phyloP scores from a whole-genome alignment of 2,888 invertebrate species.

The Zygaena filipendulae region DNA sequence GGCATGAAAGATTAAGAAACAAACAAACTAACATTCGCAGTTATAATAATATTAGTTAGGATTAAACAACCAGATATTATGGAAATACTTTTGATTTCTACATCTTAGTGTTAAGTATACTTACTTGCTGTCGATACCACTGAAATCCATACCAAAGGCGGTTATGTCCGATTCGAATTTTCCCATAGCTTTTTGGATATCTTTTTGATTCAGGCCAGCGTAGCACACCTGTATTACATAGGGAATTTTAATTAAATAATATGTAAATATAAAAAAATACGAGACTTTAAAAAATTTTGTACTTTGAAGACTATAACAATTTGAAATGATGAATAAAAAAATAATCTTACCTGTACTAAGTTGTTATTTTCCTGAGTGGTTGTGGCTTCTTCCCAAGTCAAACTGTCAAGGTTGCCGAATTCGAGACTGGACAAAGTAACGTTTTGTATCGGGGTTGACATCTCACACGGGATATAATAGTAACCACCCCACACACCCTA shows the following conservation, averaged over 20 bases:
- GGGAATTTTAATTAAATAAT: too few relatives aligned
- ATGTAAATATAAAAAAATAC: too few relatives aligned
- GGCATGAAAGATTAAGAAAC: too few relatives aligned
- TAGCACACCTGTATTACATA: slow-evolving; percentile 34
- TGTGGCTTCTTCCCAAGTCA: slow-evolving; percentile 74
- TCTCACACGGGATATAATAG: slow-evolving; percentile 22
- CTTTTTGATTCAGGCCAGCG: slow-evolving; percentile 26
- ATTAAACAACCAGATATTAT: neutral
- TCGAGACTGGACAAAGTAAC: slow-evolving; percentile 69
- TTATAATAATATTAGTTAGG: neutral
- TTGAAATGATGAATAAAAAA: neutral
- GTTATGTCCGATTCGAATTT: slow-evolving; percentile 9
- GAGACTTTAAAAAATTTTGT: too few relatives aligned
- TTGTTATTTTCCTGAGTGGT: slow-evolving; percentile 13
- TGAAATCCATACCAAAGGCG: slow-evolving; percentile 33
- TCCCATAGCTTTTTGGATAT: slow-evolving; percentile 22
- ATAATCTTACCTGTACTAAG: slow-evolving; percentile 26
- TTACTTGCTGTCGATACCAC: slow-evolving; percentile 32
- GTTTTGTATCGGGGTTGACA: slow-evolving; percentile 40
- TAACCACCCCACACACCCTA: slow-evolving; percentile 43
- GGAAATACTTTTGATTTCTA: neutral
- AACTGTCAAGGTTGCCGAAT: slow-evolving; percentile 75
- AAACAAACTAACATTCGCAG: neutral
- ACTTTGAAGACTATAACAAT: slow-evolving; percentile 3
- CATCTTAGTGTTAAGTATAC: too few relatives aligned